phyloP scores from a whole-genome alignment of 2,113 vertebrate genomes.

The Anser brachyrhynchus region DNA sequence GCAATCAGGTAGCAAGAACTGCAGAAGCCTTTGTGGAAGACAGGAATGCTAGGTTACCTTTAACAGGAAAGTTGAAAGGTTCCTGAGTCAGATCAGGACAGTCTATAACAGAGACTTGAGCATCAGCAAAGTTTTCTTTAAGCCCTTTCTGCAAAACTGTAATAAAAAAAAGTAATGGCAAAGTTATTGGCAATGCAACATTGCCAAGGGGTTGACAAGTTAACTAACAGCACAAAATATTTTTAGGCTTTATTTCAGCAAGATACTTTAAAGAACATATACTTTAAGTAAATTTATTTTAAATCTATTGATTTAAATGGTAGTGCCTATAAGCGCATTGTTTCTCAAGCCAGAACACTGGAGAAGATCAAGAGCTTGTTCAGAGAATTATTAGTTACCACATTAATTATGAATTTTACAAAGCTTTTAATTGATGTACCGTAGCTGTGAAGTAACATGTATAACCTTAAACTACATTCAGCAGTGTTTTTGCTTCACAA shows the following conservation, averaged over 20 bases:
- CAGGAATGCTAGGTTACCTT: conserved; percentile 79
- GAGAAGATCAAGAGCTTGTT: neutral
- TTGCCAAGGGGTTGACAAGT: neutral
- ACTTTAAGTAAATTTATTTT: no score
- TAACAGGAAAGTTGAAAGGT: conserved; percentile 91
- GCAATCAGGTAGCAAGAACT: neutral
- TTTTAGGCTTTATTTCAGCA: neutral
- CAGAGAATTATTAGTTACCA: neutral
- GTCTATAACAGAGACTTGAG: conserved; percentile 87
- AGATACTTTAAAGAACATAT: neutral
- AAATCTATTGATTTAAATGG: neutral
- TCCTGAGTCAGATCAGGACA: conserved; percentile 92
- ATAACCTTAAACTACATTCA: neutral
- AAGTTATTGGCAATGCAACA: neutral
- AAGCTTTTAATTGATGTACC: neutral
- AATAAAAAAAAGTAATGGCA: conserved; percentile 15
- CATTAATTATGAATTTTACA: neutral
- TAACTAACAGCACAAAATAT: neutral
- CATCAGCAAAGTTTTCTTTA: conserved; percentile 89
- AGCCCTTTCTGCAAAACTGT: conserved; percentile 89
- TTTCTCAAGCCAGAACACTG: neutral
- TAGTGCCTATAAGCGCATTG: neutral
- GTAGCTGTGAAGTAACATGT: neutral
- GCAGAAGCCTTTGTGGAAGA: neutral
- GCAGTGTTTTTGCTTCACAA: neutral